phyloP scores from a whole-genome alignment of 1,140 invertebrate species.

The Drosophila arawakana region DNA sequence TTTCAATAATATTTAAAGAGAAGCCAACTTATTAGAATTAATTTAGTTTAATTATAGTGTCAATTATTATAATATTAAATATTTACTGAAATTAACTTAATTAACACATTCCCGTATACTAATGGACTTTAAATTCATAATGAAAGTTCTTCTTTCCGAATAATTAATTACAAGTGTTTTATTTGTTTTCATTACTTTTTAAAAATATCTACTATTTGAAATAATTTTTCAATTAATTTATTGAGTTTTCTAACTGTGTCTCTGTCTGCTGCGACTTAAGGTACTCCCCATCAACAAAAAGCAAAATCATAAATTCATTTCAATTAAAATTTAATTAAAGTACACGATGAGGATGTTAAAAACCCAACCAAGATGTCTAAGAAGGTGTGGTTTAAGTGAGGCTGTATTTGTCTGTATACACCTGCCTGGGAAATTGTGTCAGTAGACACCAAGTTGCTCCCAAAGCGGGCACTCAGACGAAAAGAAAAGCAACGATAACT shows the following conservation, averaged over 20 bases:
- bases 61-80: too few relatives aligned
- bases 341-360: slow-evolving; percentile 66
- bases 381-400: background rate
- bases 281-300: slow-evolving; percentile 50
- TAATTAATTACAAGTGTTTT: too few relatives aligned
- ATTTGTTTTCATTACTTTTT: too few relatives aligned
- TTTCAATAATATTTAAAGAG: too few relatives aligned
- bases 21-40: too few relatives aligned
- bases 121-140: too few relatives aligned
- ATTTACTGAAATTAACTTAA: too few relatives aligned
- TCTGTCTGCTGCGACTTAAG: slow-evolving; percentile 51
- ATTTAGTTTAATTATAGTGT: too few relatives aligned
- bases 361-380: slow-evolving; percentile 9
- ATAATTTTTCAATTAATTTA: background rate
- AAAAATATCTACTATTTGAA: too few relatives aligned
- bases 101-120: too few relatives aligned
- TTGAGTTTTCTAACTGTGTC: slow-evolving; percentile 25
- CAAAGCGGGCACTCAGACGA: slow-evolving; percentile 17
- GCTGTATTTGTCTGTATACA: slow-evolving; percentile 20
- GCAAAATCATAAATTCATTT: slow-evolving; percentile 73
- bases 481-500: slow-evolving; percentile 17
- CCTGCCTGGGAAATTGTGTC: slow-evolving; percentile 65
- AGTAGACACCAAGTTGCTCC: slow-evolving; percentile 66
- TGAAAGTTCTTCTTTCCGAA: too few relatives aligned
- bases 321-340: slow-evolving; percentile 83